Conservation (phyloP, 2,797 vertebrate genomes). For the Acanthurus lineatus region DNA sequence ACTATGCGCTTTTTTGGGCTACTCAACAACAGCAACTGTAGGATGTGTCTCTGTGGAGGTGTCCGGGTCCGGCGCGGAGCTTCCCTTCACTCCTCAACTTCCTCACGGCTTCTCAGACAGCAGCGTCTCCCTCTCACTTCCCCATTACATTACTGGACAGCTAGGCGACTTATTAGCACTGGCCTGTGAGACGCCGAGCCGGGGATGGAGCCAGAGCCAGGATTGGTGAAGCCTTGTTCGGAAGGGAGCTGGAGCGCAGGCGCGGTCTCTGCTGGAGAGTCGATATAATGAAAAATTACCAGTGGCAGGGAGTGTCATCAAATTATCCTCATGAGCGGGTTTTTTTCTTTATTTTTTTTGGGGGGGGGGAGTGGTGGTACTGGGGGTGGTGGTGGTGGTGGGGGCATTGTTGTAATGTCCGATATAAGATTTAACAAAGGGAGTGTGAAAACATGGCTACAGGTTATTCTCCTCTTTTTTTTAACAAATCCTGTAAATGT, state of each 20-base stretch:
- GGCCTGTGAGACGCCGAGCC: conserved; percentile 83
- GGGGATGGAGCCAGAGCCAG: conserved; percentile 82
- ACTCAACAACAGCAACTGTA: conserved; percentile 73
- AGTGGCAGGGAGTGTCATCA: conserved; percentile 84
- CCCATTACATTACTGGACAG: conserved; percentile 81
- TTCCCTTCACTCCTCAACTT: conserved; percentile 79
- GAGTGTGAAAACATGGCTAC: not conserved
- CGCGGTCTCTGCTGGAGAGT: conserved; percentile 81
- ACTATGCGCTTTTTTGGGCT: conserved; percentile 72
- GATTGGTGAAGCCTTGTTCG: conserved; percentile 80
- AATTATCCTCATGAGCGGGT: conserved; percentile 72
- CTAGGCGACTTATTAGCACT: conserved; percentile 76
- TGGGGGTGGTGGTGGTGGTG: not conserved
- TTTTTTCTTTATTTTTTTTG: conserved; percentile 6
- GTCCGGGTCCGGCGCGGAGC: conserved; percentile 64
- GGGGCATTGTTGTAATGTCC: not conserved
- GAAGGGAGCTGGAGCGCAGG: conserved; percentile 81
- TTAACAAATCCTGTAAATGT: not conserved
- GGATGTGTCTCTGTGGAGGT: conserved; percentile 64
- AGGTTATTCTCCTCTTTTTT: not conserved
- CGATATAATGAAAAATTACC: conserved; percentile 78
- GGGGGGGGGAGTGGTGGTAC: not conserved
- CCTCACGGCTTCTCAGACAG: conserved; percentile 70
- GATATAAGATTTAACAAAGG: conserved; percentile 14
- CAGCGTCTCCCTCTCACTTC: conserved; percentile 75